Percentiles rank a stretch among this genome's conserved stretches.
Conservation (phyloP, 1,140 invertebrate species). For the Aphaenogaster ashmeadi region DNA sequence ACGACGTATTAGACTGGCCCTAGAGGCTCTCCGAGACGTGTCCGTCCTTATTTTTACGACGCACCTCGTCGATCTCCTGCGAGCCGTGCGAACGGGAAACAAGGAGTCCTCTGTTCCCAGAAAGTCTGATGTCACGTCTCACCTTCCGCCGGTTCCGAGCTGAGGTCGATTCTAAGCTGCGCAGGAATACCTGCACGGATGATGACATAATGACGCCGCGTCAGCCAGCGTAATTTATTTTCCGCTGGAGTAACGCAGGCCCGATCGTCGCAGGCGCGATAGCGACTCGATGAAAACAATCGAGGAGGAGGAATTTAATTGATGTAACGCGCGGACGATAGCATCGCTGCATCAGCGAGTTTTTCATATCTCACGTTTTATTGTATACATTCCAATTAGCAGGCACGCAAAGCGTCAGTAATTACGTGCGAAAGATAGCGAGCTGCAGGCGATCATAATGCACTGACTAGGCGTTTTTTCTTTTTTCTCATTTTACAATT, state of each 20-base stretch:
- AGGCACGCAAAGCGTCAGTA: conserved; percentile 1
- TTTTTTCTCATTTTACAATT: neutral
- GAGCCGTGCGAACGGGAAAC: conserved; percentile 55
- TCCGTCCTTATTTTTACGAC: conserved; percentile 27
- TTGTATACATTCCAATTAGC: conserved; percentile 38
- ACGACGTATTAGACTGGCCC: conserved; percentile 5
- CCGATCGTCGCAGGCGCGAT: neutral
- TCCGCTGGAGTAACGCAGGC: neutral
- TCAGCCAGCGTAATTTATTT: conserved; percentile 52
- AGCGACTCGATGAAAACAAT: conserved; percentile 6
- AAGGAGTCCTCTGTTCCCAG: conserved; percentile 48
- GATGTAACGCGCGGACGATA: conserved; percentile 43
- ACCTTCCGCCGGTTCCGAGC: conserved; percentile 48
- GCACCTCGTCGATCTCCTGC: conserved; percentile 7
- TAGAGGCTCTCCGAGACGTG: conserved; percentile 14
- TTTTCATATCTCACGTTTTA: conserved; percentile 11
- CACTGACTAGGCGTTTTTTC: neutral
- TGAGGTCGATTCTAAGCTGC: conserved; percentile 57
- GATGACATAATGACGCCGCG: conserved; percentile 59
- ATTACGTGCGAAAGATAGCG: neutral
- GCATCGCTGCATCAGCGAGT: neutral
- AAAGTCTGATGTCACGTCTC: conserved; percentile 69
- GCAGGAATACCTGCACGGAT: conserved; percentile 55
- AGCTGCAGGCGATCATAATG: neutral
- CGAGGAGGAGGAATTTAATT: conserved; percentile 11